Percentiles rank a stretch among this genome's conserved stretches.
Evolutionary conservation across 2,797 vertebrate genomes (phyloP).

Genomic region (Pseudochaenichthys georgianus): DNA sequence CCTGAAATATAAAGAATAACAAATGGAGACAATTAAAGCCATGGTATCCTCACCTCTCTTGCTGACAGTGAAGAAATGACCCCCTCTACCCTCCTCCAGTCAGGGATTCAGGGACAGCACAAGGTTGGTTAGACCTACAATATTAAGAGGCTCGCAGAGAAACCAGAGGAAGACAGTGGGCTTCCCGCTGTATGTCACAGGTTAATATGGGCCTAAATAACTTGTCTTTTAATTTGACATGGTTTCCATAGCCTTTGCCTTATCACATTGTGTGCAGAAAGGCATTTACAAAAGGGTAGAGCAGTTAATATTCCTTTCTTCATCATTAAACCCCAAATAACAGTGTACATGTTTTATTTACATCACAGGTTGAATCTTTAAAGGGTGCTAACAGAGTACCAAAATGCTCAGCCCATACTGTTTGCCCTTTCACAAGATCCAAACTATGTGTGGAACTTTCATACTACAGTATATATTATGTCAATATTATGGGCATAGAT

Average conservation of each 20-base stretch:
- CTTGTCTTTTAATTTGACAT: conserved; percentile 5
- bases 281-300: not conserved
- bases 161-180: not conserved
- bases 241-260: not conserved
- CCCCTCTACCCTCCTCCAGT: not conserved
- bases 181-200: conserved; percentile 16
- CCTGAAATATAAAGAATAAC: conserved; percentile 43
- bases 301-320: not conserved
- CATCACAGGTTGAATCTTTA: not conserved
- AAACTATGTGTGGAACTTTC: not conserved
- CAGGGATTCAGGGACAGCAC: conserved; percentile 25
- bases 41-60: conserved; percentile 43
- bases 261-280: not conserved
- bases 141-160: conserved; percentile 19
- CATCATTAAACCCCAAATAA: conserved; percentile 4
- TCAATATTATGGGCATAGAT: not conserved
- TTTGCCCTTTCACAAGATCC: not conserved
- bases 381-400: not conserved
- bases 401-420: not conserved
- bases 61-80: conserved; percentile 34
- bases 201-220: conserved; percentile 6
- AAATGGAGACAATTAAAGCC: conserved; percentile 55
- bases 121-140: conserved; percentile 26
- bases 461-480: not conserved
- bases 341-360: not conserved